Evolutionary conservation across 2,888 invertebrate species (phyloP).

Genomic region (Caenorhabditis sp.): DNA sequence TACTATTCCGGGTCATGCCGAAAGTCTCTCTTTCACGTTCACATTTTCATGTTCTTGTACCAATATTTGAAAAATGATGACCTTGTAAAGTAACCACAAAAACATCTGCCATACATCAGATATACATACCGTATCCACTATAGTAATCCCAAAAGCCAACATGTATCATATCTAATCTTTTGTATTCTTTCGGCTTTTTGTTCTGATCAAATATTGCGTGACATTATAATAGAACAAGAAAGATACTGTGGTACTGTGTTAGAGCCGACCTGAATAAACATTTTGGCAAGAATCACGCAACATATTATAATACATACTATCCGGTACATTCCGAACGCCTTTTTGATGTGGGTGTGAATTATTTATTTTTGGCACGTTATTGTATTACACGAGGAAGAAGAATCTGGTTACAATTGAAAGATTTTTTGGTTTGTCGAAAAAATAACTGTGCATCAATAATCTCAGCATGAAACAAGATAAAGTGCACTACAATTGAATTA

Average conservation of each 20-base stretch:
- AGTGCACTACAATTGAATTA: too few species aligned
- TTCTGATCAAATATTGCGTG: not conserved
- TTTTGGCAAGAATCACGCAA: not conserved
- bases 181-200: not conserved
- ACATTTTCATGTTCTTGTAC: too few species aligned
- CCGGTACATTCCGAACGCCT: not conserved
- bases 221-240: not conserved
- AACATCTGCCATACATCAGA: not conserved
- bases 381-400: not conserved
- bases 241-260: not conserved
- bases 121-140: not conserved
- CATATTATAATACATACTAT: not conserved
- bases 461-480: too few species aligned
- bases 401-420: too few species aligned
- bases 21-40: too few species aligned
- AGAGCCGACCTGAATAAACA: not conserved
- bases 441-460: too few species aligned
- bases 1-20: too few species aligned
- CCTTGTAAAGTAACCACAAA: not conserved
- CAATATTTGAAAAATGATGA: not conserved
- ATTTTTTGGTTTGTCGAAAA: too few species aligned
- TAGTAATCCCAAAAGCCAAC: not conserved
- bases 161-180: not conserved
- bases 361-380: not conserved
- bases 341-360: not conserved